phyloP scores from a whole-genome alignment of 2,797 vertebrate genomes.

The Apodemus agrarius region DNA sequence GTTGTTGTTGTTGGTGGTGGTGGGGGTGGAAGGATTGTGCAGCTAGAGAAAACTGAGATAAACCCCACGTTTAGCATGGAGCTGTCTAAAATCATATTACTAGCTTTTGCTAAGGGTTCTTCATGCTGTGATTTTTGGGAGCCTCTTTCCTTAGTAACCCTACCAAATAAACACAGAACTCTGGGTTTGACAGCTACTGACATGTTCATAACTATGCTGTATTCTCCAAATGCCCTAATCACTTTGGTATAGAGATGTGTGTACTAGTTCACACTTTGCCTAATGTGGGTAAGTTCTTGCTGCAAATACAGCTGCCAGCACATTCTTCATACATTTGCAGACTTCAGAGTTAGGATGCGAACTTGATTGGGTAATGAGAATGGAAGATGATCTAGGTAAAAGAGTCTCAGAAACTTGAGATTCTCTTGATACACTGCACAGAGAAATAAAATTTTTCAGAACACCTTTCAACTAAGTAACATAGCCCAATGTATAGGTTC shows the following conservation, averaged over 20 bases:
- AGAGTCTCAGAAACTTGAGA: background rate
- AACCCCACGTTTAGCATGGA: background rate
- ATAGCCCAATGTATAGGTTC: background rate
- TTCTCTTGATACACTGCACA: background rate
- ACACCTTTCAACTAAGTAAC: background rate
- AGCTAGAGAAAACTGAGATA: background rate
- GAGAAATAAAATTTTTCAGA: background rate
- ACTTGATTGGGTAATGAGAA: background rate
- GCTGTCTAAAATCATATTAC: background rate
- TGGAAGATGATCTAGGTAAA: background rate
- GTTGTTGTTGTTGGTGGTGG: no score
- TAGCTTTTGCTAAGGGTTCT: background rate
- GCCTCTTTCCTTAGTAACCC: background rate
- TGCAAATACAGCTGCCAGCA: background rate
- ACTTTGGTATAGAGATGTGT: fast-evolving
- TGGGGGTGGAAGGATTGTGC: background rate
- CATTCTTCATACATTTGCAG: background rate
- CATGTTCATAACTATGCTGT: fast-evolving
- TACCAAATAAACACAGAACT: fast-evolving
- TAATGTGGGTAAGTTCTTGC: background rate
- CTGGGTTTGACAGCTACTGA: fast-evolving
- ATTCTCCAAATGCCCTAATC: background rate
- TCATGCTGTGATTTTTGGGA: background rate
- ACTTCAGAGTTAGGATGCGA: background rate
- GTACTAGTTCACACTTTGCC: background rate